Conservation (phyloP, 2,113 vertebrate genomes). For the Engystomops pustulosus region DNA sequence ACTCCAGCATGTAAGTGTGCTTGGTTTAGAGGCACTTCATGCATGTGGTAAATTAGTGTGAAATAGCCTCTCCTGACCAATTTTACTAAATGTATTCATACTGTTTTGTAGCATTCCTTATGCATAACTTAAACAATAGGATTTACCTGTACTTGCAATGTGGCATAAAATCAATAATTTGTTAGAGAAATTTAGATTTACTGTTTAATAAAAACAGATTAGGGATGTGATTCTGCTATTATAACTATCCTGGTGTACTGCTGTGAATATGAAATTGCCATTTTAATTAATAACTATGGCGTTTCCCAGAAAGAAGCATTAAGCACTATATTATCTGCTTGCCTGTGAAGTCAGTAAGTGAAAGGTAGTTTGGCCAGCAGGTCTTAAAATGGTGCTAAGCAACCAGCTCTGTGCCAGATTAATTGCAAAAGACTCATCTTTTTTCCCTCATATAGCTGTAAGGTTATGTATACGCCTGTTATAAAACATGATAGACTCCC, state of each 20-base stretch:
- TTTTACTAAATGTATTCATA: too few species aligned
- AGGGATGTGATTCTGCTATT: not conserved
- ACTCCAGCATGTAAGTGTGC: too few species aligned
- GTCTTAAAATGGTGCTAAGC: conserved; percentile 21
- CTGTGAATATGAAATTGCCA: not conserved
- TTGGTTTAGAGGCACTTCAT: too few species aligned
- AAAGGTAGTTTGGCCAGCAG: conserved; percentile 25
- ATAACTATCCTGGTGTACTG: not conserved
- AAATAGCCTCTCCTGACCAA: too few species aligned
- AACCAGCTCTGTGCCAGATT: not conserved
- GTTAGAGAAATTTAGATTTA: not conserved
- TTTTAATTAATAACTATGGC: conserved; percentile 11
- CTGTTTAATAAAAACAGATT: not conserved
- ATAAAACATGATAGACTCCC: not conserved
- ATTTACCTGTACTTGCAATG: not conserved
- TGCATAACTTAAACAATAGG: too few species aligned
- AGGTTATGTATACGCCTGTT: not conserved
- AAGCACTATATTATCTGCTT: not conserved
- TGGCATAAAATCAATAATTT: not conserved
- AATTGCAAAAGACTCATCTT: conserved; percentile 27
- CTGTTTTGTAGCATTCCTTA: too few species aligned
- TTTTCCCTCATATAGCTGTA: not conserved
- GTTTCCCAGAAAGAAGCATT: not conserved
- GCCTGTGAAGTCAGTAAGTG: not conserved
- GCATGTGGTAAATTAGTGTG: too few species aligned